Conservation (phyloP, 2,888 invertebrate species). For the Anthophora plumipes region DNA sequence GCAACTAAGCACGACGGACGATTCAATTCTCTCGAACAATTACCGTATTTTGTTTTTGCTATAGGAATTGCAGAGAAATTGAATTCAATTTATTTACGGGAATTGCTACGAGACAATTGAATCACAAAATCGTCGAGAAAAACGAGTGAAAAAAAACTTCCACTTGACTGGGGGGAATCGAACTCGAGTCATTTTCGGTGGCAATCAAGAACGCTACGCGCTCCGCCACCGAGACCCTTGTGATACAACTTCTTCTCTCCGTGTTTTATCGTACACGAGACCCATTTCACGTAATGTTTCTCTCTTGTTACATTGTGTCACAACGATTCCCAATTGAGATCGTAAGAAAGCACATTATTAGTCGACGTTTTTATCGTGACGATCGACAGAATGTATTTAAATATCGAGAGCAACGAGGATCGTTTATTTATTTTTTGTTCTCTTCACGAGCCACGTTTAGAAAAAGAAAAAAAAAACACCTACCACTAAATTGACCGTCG, state of each 20-base stretch:
- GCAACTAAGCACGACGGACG: not conserved
- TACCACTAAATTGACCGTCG: conserved; percentile 22
- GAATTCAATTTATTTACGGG: not conserved
- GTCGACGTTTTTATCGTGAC: conserved; percentile 9
- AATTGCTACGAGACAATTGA: not conserved
- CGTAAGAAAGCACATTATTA: conserved; percentile 25
- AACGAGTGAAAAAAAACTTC: not conserved
- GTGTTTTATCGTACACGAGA: not conserved
- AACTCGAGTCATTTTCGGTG: not conserved
- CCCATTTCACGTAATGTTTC: not conserved
- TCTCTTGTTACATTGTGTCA: not conserved
- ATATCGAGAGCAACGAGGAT: not conserved
- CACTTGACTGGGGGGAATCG: not conserved
- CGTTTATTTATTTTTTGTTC: too few species aligned
- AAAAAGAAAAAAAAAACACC: conserved; percentile 44
- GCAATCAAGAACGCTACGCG: not conserved
- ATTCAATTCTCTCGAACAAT: conserved; percentile 5
- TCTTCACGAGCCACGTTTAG: conserved; percentile 38
- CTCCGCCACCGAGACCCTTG: not conserved
- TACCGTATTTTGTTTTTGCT: too few species aligned
- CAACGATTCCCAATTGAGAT: conserved; percentile 26
- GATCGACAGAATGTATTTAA: conserved; percentile 16
- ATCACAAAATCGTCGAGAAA: not conserved
- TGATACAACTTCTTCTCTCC: not conserved
- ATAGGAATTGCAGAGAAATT: too few species aligned